These are phyloP conservation scores for Pachymerium ferrugineum DNA, from an alignment of 2,888 invertebrate species.

Conservation along the genomic window DNA sequence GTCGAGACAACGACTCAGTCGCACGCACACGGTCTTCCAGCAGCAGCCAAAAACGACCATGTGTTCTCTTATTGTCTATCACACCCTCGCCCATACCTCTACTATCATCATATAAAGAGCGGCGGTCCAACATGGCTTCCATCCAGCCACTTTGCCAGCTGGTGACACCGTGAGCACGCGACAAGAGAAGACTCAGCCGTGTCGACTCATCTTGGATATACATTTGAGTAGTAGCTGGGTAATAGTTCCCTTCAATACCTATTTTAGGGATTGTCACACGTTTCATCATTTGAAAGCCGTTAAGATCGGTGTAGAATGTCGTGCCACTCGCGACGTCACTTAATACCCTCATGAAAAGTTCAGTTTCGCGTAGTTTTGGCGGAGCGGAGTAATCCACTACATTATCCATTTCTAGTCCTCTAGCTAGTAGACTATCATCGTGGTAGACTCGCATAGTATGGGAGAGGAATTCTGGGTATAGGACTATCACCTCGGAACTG, in stretches of 20 bases:
- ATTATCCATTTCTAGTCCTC: conserved; percentile 74
- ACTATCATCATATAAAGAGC: conserved; percentile 90
- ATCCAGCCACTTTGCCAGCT: conserved; percentile 81
- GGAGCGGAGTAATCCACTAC: conserved; percentile 76
- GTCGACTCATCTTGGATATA: conserved; percentile 66
- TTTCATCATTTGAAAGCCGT: conserved; percentile 86
- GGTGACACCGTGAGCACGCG: conserved; percentile 83
- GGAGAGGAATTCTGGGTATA: conserved; percentile 64
- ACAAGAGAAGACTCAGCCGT: conserved; percentile 71
- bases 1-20: conserved; percentile 52
- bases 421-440: conserved; percentile 60
- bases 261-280: conserved; percentile 64
- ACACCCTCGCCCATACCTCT: conserved; percentile 93
- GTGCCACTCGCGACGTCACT: conserved; percentile 77
- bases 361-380: conserved; percentile 82
- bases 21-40: conserved; percentile 59
- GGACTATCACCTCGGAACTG: conserved; percentile 74
- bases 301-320: conserved; percentile 82
- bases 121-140: conserved; percentile 86
- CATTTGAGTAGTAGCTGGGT: conserved; percentile 87
- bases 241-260: conserved; percentile 91
- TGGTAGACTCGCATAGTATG: conserved; percentile 77
- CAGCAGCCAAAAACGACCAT: conserved; percentile 69
- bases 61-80: conserved; percentile 70
- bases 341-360: conserved; percentile 82